Conservation (phyloP, 2,113 vertebrate genomes). For the Mormyrus lacerda region DNA sequence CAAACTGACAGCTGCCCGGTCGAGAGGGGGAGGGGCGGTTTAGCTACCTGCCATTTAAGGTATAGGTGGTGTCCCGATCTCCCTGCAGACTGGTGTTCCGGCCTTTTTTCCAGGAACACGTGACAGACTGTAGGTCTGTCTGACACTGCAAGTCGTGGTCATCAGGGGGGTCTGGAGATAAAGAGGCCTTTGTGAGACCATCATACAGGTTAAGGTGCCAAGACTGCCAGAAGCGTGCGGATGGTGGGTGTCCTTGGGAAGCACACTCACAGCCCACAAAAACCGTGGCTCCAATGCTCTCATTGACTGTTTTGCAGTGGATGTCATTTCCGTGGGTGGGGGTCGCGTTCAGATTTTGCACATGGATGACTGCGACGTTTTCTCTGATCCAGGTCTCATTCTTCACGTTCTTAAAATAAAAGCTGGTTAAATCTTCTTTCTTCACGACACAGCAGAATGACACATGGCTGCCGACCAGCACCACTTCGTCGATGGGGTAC, state of each 20-base stretch:
- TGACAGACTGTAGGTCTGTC: slow-evolving; percentile 47
- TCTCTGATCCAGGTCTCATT: neutral
- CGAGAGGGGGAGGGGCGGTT: no score
- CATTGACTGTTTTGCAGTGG: rapidly evolving
- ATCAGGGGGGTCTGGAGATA: slow-evolving; percentile 43
- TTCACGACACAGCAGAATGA: slow-evolving; percentile 52
- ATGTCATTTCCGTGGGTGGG: rapidly evolving
- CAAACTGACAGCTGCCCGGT: neutral
- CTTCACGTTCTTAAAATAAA: rapidly evolving
- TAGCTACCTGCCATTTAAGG: slow-evolving; percentile 46
- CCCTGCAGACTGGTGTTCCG: rapidly evolving
- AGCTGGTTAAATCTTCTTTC: neutral
- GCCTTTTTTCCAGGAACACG: slow-evolving; percentile 45
- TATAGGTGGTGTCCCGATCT: neutral
- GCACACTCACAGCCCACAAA: slow-evolving; percentile 41
- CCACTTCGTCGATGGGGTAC: slow-evolving; percentile 41
- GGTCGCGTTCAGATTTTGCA: neutral
- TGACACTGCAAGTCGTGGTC: slow-evolving; percentile 47
- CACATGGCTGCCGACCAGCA: slow-evolving; percentile 35
- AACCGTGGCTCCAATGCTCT: neutral
- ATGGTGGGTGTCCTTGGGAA: neutral
- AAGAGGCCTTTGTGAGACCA: neutral
- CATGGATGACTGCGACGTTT: slow-evolving; percentile 6
- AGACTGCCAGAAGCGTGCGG: neutral
- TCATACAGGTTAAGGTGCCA: neutral